Evolutionary conservation across 2,888 invertebrate species (phyloP), one percentile per base, ranked within the genome.

Genomic region (Cerastis rubricosa): DNA sequence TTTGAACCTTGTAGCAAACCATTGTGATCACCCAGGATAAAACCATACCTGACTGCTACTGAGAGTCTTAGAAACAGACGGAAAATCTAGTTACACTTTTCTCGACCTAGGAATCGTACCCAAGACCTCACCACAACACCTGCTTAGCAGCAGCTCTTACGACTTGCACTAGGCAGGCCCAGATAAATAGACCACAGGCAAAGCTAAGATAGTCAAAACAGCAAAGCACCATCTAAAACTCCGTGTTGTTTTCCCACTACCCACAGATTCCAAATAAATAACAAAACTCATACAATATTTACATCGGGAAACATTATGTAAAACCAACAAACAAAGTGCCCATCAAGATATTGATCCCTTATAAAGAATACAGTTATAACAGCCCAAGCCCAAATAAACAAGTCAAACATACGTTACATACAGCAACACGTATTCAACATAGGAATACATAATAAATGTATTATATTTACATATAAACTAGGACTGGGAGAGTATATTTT

Each of bases 351-450:
- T 86, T 81, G 87, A 86, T 85, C 85, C 80, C 77, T 67, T 84
- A 88, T 86, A 87, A 87, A 87, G 84, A 88, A 87, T 84, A 85
- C 85, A 82, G 87, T 85, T 76, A 87, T 78, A 81, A 80, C 64
- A 72, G 68, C 74, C 63, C 66, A 68, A 64, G 75, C 89, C 89
- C 89, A 89, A 89, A 87, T 82, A 89, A 89, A 88, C 89, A 89
- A 79, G 85, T 74, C 76, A 81, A 76, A 85, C 82, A 81, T 81
- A 78, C 74, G 82, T 72, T 80, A 63, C 80, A 79, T 76, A 80
- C 78, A 64, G 86, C 84, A 84, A 87, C 85, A 87, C 87, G 87
- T 85, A 76, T 80, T 76, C 76, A 77, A 79, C 85, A 75, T 80
- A 78, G 85, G 76, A 84, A 83, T 84, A 88, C 79, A 85, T 83